Evolutionary conservation across 2,113 vertebrate genomes (phyloP), one percentile per base, ranked within the genome.

Genomic region (Phocoena sinus): DNA sequence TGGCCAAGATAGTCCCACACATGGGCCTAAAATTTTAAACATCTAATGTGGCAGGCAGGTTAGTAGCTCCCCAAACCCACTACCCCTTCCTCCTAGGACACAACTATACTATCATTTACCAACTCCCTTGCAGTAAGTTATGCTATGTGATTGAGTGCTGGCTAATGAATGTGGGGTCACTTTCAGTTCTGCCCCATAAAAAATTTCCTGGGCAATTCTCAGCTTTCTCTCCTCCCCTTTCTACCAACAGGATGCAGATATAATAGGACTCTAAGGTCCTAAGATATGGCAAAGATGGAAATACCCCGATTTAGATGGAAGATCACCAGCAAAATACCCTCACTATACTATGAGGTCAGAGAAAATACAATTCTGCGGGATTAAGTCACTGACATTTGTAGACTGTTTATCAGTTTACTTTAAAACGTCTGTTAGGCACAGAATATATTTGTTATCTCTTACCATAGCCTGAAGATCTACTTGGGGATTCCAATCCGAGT

Each of bases 391-490:
- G 68, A 33, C 21, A 53, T 21, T 9, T 91, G 41, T 13, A 89
- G 20, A 95, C 5, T 23, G 53, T 41, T 58, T n/a, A 74, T 81
- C 44, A 91, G 20, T 25, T 38, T 63, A 47, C 14, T 60, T 33
- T 65, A 94, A 90, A 50, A 88, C 3, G 65, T 33, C 74, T 56
- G 26, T 8, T 38, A 92, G 87, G 80, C 74, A 88, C 9, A 93
- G 60, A 96, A 60, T 63, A 5, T 67, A 63, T 41, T 31, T 90
- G 67, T 58, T n/a, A 44, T 70, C 13, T 88, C 98, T 98, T 96
- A 99, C 99, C 99, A 99, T 99, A 87, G 99, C 99, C 98, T 99
- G 99, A 91, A 99, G 99, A 98, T 99, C 99, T 23, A 99, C 99
- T 98, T 99, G 99, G 50, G 99, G 99, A 98, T 99, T 99, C 99